These are phyloP conservation scores for Orthosia gracilis DNA, from an alignment of 2,888 invertebrate genomes.

Conservation along the genomic window DNA sequence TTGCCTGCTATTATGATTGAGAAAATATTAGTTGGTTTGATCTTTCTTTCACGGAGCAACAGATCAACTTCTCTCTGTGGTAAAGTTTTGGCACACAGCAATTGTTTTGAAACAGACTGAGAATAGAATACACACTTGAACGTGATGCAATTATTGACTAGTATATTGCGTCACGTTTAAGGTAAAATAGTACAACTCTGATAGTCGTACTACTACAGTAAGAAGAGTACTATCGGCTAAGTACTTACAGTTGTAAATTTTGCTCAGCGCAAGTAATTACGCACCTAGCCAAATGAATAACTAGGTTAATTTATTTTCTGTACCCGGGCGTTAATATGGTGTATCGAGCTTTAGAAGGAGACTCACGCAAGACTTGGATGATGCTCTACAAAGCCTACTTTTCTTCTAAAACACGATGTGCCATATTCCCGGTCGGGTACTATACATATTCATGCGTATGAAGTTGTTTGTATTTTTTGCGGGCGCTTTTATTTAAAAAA, in stretches of 20 bases:
- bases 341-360: neutral
- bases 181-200: conserved; percentile 32
- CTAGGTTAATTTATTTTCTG: conserved; percentile 79
- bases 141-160: conserved; percentile 42
- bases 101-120: conserved; percentile 27
- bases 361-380: too few species aligned
- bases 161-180: conserved; percentile 43
- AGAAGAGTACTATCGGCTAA: conserved; percentile 68
- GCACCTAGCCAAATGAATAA: conserved; percentile 88
- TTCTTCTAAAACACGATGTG: neutral
- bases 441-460: conserved; percentile 72
- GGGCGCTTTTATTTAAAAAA: conserved; percentile 51
- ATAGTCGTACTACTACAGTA: conserved; percentile 54
- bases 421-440: conserved; percentile 2
- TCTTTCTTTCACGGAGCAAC: neutral
- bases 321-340: conserved; percentile 16
- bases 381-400: neutral
- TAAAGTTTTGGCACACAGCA: conserved; percentile 28
- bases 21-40: neutral
- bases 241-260: conserved; percentile 88
- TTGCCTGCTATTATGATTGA: neutral
- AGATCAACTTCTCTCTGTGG: neutral
- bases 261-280: conserved; percentile 89
- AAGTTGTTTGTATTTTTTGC: conserved; percentile 54
- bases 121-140: conserved; percentile 31